Evolutionary conservation across 1,140 invertebrate genomes (phyloP).

Genomic region (Lerema accius): DNA sequence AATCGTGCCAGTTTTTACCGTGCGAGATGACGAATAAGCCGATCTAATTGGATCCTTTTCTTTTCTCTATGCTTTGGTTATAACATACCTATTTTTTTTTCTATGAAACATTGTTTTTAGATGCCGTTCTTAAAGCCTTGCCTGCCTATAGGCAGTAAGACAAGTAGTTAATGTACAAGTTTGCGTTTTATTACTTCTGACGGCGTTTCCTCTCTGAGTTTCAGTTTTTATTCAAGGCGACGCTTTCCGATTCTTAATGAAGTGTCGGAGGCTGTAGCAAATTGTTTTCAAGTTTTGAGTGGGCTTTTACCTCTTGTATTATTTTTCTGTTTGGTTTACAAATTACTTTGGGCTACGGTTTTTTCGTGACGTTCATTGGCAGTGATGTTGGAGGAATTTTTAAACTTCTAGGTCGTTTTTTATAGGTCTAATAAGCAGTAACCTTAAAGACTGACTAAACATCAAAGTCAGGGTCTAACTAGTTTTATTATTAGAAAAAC

Average conservation of each 20-base stretch:
- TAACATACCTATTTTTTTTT: too few species aligned
- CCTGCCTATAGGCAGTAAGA: not conserved
- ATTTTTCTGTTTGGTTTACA: conserved; percentile 16
- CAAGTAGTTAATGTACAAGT: conserved; percentile 19
- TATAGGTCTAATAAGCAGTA: too few species aligned
- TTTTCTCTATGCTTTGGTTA: too few species aligned
- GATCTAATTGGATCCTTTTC: too few species aligned
- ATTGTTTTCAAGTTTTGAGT: conserved; percentile 27
- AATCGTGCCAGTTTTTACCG: too few species aligned
- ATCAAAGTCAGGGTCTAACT: too few species aligned
- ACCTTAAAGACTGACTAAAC: too few species aligned
- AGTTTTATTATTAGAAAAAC: too few species aligned
- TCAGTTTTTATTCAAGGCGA: conserved; percentile 26
- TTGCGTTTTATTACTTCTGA: conserved; percentile 26
- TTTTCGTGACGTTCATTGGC: not conserved
- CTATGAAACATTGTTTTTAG: too few species aligned
- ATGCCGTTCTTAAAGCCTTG: too few species aligned
- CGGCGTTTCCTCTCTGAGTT: conserved; percentile 17
- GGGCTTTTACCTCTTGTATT: conserved; percentile 25
- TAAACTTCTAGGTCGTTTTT: not conserved
- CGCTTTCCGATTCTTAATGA: conserved; percentile 27
- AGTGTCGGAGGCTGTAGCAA: conserved; percentile 17
- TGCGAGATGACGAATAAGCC: too few species aligned
- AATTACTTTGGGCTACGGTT: not conserved
- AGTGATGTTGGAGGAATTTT: not conserved